Evolutionary conservation across 2,888 invertebrate genomes (phyloP).

Genomic region (Chaetoderma sp.): DNA sequence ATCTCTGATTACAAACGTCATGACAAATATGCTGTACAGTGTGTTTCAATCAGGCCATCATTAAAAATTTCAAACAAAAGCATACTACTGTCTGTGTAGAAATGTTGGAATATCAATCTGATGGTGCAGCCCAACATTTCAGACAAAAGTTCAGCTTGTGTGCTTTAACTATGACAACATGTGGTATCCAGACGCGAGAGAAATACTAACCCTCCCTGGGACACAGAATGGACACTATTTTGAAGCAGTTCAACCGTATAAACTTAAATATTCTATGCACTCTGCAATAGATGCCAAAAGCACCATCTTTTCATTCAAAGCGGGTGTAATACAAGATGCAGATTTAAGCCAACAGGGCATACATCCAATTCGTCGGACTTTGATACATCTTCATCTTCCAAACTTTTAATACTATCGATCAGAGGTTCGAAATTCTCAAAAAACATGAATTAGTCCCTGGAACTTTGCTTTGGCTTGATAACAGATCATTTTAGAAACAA

Average conservation of each 20-base stretch:
- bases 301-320: not conserved
- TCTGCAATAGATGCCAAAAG: not conserved
- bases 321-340: too few relatives aligned
- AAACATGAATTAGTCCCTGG: not conserved
- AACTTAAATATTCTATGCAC: not conserved
- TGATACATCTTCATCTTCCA: not conserved
- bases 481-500: not conserved
- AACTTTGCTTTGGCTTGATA: not conserved
- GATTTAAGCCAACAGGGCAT: not conserved
- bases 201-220: too few relatives aligned
- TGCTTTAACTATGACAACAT: not conserved
- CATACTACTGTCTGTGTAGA: not conserved
- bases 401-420: not conserved
- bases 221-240: too few relatives aligned
- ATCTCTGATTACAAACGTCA: constrained; percentile 3
- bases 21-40: constrained; percentile 9
- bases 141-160: not conserved
- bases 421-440: not conserved
- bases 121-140: constrained; percentile 5
- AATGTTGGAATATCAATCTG: not conserved
- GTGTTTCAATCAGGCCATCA: not conserved
- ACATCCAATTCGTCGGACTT: not conserved
- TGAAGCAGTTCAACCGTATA: too few relatives aligned
- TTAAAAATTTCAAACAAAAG: not conserved
- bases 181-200: not conserved